phyloP scores from a whole-genome alignment of 1,140 invertebrate species.

The Augochlora pura region DNA sequence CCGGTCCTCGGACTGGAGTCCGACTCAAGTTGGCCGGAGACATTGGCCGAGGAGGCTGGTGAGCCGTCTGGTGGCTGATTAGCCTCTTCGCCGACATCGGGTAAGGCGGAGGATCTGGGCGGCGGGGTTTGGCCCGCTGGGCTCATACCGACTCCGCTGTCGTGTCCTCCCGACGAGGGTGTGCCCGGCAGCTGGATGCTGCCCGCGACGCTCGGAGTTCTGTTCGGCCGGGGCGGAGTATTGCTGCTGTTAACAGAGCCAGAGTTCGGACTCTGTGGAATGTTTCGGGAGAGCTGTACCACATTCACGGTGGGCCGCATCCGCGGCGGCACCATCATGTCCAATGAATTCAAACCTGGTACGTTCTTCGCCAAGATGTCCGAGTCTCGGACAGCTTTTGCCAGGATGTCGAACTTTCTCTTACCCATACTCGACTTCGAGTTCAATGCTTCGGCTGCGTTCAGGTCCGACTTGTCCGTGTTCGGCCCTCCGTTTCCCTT shows the following conservation, averaged over 20 bases:
- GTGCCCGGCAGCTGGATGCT: constrained; percentile 58
- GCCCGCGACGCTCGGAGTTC: constrained; percentile 66
- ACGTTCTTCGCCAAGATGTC: constrained; percentile 78
- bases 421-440: constrained; percentile 68
- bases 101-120: constrained; percentile 66
- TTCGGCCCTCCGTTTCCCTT: constrained; percentile 50
- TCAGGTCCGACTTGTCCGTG: constrained; percentile 25
- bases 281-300: constrained; percentile 81
- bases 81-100: constrained; percentile 76
- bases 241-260: constrained; percentile 71
- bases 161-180: constrained; percentile 74
- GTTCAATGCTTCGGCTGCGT: constrained; percentile 16
- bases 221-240: constrained; percentile 67
- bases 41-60: constrained; percentile 70
- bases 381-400: constrained; percentile 70
- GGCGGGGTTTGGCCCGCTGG: constrained; percentile 77
- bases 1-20: constrained; percentile 60
- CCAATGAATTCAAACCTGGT: constrained; percentile 80
- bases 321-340: constrained; percentile 81
- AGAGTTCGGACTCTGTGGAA: constrained; percentile 75
- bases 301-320: constrained; percentile 82
- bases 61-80: constrained; percentile 75
- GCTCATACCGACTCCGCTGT: constrained; percentile 78
- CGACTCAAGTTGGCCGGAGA: constrained; percentile 73
- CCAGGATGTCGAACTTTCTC: constrained; percentile 71